phyloP scores from a whole-genome alignment of 1,140 invertebrate species.

The Calliopsis andreniformis region DNA sequence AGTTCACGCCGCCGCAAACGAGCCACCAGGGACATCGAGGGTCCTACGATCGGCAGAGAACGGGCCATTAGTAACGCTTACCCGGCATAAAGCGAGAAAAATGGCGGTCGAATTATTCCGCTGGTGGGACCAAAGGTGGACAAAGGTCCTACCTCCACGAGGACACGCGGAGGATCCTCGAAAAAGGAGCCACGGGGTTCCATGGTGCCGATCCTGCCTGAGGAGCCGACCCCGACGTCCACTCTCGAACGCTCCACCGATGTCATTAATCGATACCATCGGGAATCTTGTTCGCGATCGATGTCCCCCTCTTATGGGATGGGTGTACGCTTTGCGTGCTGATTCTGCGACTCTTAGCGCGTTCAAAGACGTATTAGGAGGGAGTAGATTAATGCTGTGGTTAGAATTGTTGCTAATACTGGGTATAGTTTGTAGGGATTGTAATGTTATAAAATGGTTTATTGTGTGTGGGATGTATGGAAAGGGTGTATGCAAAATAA shows the following conservation, averaged over 20 bases:
- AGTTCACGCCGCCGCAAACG: neutral
- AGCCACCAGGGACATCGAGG: neutral
- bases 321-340: neutral
- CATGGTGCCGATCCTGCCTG: constrained; percentile 49
- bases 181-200: constrained; percentile 60
- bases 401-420: no score
- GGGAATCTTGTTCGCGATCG: constrained; percentile 41
- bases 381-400: no score
- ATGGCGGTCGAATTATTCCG: constrained; percentile 71
- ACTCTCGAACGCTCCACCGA: neutral
- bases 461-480: no score
- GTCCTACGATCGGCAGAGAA: constrained; percentile 40
- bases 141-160: constrained; percentile 55
- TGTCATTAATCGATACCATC: constrained; percentile 57
- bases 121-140: constrained; percentile 53
- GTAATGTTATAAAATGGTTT: no score
- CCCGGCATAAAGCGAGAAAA: constrained; percentile 73
- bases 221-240: constrained; percentile 27
- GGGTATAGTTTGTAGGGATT: no score
- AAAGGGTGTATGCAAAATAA: no score
- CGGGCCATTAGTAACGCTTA: constrained; percentile 72
- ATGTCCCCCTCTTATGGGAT: neutral
- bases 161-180: constrained; percentile 49
- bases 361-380: neutral
- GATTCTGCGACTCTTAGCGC: neutral